Percentiles rank a stretch among this genome's conserved stretches.
Evolutionary conservation across 2,113 vertebrate species (phyloP).

Genomic region (Tricholaema leucomelas): DNA sequence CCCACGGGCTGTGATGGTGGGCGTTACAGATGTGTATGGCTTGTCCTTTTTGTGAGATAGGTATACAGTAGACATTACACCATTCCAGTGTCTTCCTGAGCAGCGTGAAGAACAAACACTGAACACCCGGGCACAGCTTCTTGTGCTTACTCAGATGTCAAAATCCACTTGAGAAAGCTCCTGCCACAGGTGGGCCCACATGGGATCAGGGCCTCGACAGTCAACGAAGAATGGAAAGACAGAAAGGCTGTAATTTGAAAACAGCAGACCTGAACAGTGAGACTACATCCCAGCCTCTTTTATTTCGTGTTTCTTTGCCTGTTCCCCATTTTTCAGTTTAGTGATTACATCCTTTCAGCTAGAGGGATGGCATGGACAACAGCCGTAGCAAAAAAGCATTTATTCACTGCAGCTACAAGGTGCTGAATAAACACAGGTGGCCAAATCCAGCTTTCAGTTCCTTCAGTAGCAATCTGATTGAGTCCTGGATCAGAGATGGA

Average conservation of each 20-base stretch:
- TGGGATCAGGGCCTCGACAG: background rate
- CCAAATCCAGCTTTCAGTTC: background rate
- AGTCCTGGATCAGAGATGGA: too few species aligned
- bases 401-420: background rate
- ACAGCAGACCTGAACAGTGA: background rate
- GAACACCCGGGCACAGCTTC: rapidly evolving
- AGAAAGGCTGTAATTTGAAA: background rate
- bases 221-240: background rate
- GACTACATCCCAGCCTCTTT: background rate
- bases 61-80: rapidly evolving
- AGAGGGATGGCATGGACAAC: rapidly evolving
- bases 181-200: rapidly evolving
- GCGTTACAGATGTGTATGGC: rapidly evolving
- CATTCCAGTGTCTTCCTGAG: rapidly evolving
- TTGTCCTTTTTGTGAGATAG: background rate
- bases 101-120: rapidly evolving
- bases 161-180: background rate
- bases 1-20: rapidly evolving
- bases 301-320: background rate
- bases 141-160: background rate
- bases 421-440: background rate
- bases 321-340: background rate
- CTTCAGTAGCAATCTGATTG: background rate
- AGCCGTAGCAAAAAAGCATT: background rate
- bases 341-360: background rate